These are phyloP conservation scores for Tipula helvola DNA, from an alignment of 2,888 invertebrate genomes.

Conservation along the genomic window DNA sequence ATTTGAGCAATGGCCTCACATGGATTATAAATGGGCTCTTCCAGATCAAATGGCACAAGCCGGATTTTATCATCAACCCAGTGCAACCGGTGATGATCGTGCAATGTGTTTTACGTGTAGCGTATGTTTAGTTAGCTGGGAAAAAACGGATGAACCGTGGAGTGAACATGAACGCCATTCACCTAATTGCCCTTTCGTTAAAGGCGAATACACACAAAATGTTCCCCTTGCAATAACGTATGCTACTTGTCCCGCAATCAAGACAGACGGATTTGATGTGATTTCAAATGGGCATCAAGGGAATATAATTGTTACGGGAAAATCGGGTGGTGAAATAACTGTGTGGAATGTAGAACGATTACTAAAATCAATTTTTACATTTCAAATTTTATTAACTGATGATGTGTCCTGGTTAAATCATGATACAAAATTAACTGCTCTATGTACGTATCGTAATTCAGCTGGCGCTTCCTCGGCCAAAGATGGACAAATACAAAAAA, in stretches of 20 bases:
- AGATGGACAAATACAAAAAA: background rate
- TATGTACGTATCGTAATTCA: slow-evolving; percentile 27
- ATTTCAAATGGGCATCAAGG: slow-evolving; percentile 49
- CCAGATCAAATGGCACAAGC: slow-evolving; percentile 96
- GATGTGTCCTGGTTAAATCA: slow-evolving; percentile 34
- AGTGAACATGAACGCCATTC: slow-evolving; percentile 93
- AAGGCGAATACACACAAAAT: slow-evolving; percentile 91
- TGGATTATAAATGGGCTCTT: slow-evolving; percentile 94
- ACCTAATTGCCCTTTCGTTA: slow-evolving; percentile 84
- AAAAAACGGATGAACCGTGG: slow-evolving; percentile 94
- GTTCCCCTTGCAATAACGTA: slow-evolving; percentile 79
- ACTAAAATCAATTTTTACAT: slow-evolving; percentile 53
- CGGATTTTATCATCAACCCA: slow-evolving; percentile 91
- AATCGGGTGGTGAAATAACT: slow-evolving; percentile 52
- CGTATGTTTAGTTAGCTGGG: slow-evolving; percentile 93
- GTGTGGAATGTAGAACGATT: slow-evolving; percentile 77
- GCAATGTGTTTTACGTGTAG: slow-evolving; percentile 95
- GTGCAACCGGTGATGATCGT: slow-evolving; percentile 78
- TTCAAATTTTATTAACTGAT: slow-evolving; percentile 29
- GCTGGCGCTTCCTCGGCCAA: background rate
- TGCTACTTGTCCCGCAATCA: slow-evolving; percentile 65
- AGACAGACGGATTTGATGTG: slow-evolving; percentile 41
- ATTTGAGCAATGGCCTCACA: slow-evolving; percentile 90
- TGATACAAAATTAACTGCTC: slow-evolving; percentile 28
- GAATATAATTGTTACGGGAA: slow-evolving; percentile 45